Evolutionary conservation across 2,888 invertebrate genomes (phyloP), one percentile per base, ranked within the genome.

Genomic region (Ochlodes sylvanus): DNA sequence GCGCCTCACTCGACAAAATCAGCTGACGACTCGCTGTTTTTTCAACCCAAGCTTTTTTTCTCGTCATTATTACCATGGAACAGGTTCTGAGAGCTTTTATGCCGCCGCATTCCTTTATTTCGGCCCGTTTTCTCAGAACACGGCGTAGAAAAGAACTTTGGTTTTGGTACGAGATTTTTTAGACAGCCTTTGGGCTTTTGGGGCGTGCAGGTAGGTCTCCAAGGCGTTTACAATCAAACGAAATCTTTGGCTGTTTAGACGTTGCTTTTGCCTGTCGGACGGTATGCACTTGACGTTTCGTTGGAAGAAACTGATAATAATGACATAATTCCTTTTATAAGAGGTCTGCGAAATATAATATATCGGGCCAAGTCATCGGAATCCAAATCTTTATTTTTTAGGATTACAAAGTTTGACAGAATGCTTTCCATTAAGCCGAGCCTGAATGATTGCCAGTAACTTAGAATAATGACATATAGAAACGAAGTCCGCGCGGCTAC

Each of bases 1-100:
- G 79, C 75, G 79, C 78, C 78, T 78, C 79, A 75, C 72, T 70
- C 68, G 52, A 69, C 73, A 71, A 72, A 76, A 79, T 79, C 79
- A 80, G 79, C 79, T 80, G 79, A 79, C 73, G 72, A 66, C 66
- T 69, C 69, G 47, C 70, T 77, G 74, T 76, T 77, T 75, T 76
- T 72, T 72, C 50, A 19, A 71, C 58, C 44, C 21, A 63, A 38
- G 54, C 58, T 76, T 79, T 80, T 80, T 78, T 77, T 64, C 17
- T 66, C 71, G 72, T 71, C 71, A 75, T 78, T 70, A 72, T 75
- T 75, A 77, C 72, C 21, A 64, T 65, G 67, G 70, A 79, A 78
- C 77, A 76, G 77, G 78, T 78, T 76, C 71, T 69, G 64, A 70
- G 41, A 58, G 64, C 73, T 72, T 71, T 68, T 71, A 74, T 71